These are phyloP conservation scores for Anoura caudifer DNA, from an alignment of 2,113 vertebrate genomes.

Conservation along the genomic window DNA sequence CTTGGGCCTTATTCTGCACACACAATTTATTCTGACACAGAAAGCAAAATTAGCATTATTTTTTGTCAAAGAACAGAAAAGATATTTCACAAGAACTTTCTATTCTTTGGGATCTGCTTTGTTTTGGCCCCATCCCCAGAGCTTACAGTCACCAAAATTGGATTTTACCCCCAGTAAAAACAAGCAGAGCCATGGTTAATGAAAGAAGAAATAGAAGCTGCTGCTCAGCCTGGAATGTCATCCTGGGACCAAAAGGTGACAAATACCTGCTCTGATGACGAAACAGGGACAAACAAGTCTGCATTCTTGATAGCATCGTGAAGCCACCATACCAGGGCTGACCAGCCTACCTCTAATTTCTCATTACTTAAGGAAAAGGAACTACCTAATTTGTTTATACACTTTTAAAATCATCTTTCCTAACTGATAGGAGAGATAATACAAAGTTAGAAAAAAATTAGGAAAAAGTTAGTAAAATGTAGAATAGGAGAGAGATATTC, in stretches of 20 bases:
- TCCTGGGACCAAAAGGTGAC: neutral
- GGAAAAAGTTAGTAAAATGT: neutral
- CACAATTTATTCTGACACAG: neutral
- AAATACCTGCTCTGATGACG: neutral
- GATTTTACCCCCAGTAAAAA: neutral
- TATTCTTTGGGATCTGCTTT: neutral
- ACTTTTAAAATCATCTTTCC: neutral
- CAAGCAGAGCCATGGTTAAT: neutral
- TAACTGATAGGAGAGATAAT: neutral
- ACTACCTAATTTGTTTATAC: neutral
- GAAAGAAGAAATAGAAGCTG: neutral
- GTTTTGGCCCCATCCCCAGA: neutral
- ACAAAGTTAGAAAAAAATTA: conserved; percentile 19
- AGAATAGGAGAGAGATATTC: neutral
- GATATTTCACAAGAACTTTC: neutral
- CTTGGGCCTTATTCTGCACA: neutral
- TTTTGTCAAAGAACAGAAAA: conserved; percentile 42
- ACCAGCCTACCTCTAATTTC: neutral
- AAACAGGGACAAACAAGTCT: neutral
- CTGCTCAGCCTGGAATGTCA: neutral
- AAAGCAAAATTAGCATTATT: conserved; percentile 4
- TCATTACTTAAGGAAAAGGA: neutral
- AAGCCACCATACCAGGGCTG: neutral
- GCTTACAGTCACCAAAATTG: conserved; percentile 15
- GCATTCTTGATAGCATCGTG: neutral